Base-by-base conservation (phyloP, 2,888 invertebrate genomes). In the Nephrotoma flavescens region DNA sequence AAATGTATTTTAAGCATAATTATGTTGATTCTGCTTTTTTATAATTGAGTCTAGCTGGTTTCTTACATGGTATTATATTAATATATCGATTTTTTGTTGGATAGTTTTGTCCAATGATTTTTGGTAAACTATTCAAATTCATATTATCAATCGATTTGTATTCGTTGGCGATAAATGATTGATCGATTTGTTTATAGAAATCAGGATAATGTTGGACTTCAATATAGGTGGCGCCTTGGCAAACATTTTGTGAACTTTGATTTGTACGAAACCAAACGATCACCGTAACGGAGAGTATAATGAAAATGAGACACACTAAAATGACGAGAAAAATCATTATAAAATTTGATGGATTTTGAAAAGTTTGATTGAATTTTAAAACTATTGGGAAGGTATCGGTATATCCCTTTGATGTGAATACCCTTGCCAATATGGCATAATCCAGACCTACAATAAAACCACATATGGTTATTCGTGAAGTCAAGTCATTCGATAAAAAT, bases 1-100 rank as follows among this genome's bases (percentile, higher is more conserved):
- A 91, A 91, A 88, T 6, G 4, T 6, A n/a, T 15, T 6, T 42
- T 85, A 15, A 6, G 5, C 52, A 52, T 52, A 31, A 31, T 31
- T 31, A 31, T 31, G 3, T 3, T 31, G 31, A 3, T 31, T 31
- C 3, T 31, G 31, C 31, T 31, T 31, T 31, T 31, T 31, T 31
- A 31, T 31, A 2, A 3, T 41, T 41, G 12, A 15, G 0, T 31
- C 9, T 41, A 83, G 9, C 41, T 12, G 5, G 15, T 2, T 3
- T 31, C 93, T 92, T 92, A 96, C 96, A 96, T 88, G 96, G 95
- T 89, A 95, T 92, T 88, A 96, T 95, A 89, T 96, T 95, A 6
- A 93, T 93, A 90, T 95, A 96, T 89, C 96, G 92, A 91, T 96
- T 96, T 90, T 95, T 95, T 7, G 6, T 11, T 71, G 71, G 71